phyloP scores from a whole-genome alignment of 2,797 vertebrate genomes.

The Pelobates cultripes region DNA sequence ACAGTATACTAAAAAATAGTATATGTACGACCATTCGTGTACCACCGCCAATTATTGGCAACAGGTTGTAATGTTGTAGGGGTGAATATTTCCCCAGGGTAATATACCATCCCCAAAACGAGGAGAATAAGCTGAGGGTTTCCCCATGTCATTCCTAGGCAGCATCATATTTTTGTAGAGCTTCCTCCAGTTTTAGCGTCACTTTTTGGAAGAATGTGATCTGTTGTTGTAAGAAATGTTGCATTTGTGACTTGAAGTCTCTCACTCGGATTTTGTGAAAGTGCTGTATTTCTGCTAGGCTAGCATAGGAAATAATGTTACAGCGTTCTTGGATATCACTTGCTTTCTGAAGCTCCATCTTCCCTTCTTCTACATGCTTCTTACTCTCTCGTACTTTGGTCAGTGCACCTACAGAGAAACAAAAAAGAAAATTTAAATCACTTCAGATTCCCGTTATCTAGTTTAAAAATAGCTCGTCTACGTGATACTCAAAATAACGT shows the following conservation, averaged over 20 bases:
- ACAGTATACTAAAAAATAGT: slow-evolving; percentile 61
- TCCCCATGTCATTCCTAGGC: slow-evolving; percentile 69
- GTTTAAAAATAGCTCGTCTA: no score
- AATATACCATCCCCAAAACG: slow-evolving; percentile 44
- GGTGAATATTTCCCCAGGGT: slow-evolving; percentile 49
- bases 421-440: not conserved
- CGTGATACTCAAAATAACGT: no score
- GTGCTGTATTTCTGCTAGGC: slow-evolving; percentile 95
- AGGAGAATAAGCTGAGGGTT: slow-evolving; percentile 56
- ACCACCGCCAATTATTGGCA: slow-evolving; percentile 64
- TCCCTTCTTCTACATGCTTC: slow-evolving; percentile 95
- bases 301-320: slow-evolving; percentile 96
- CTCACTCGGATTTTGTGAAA: slow-evolving; percentile 94
- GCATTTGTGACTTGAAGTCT: slow-evolving; percentile 96
- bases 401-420: slow-evolving; percentile 83
- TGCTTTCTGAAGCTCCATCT: slow-evolving; percentile 90
- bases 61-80: slow-evolving; percentile 61
- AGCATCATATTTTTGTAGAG: slow-evolving; percentile 91
- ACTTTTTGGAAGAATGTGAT: slow-evolving; percentile 96
- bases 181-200: slow-evolving; percentile 93
- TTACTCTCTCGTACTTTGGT: slow-evolving; percentile 98
- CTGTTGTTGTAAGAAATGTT: slow-evolving; percentile 94
- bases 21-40: slow-evolving; percentile 67
- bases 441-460: no score
- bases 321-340: slow-evolving; percentile 92